Evolutionary conservation across 2,113 vertebrate species (phyloP).

Genomic region (Rhipidura dahli): DNA sequence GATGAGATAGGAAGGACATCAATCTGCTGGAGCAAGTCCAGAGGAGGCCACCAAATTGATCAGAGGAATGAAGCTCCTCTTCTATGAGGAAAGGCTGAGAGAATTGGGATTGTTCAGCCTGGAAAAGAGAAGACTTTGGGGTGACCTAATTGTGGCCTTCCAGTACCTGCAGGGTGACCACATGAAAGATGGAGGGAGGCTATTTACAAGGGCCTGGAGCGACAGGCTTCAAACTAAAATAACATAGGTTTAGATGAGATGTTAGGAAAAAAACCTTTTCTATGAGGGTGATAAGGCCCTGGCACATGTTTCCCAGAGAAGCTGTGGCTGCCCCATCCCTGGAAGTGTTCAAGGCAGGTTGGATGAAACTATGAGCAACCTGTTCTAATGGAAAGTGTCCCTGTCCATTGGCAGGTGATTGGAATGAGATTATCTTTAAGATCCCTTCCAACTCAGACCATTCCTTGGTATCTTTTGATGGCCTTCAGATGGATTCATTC

Average conservation of each 20-base stretch:
- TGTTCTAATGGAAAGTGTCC: too few species aligned
- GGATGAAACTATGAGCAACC: neutral
- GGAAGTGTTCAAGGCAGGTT: neutral
- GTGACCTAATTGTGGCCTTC: neutral
- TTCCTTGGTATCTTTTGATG: neutral
- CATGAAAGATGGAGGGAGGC: neutral
- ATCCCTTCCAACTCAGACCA: neutral
- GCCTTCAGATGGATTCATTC: neutral
- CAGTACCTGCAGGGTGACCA: neutral
- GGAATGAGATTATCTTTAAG: neutral
- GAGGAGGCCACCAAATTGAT: neutral
- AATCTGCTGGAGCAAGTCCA: neutral
- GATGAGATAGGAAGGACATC: neutral
- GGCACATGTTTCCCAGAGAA: neutral
- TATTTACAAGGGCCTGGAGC: neutral
- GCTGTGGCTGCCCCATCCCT: neutral
- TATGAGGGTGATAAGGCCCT: neutral
- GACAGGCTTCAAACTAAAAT: neutral
- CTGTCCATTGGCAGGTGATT: neutral
- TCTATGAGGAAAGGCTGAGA: neutral
- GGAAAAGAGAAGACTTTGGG: neutral
- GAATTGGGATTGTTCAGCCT: neutral
- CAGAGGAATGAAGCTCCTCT: neutral
- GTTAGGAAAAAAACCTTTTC: neutral
- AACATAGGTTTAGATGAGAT: neutral